Percentiles rank a stretch among this genome's conserved stretches.
phyloP scores from a whole-genome alignment of 2,113 vertebrate genomes.

The Andinoacara biseriatus region DNA sequence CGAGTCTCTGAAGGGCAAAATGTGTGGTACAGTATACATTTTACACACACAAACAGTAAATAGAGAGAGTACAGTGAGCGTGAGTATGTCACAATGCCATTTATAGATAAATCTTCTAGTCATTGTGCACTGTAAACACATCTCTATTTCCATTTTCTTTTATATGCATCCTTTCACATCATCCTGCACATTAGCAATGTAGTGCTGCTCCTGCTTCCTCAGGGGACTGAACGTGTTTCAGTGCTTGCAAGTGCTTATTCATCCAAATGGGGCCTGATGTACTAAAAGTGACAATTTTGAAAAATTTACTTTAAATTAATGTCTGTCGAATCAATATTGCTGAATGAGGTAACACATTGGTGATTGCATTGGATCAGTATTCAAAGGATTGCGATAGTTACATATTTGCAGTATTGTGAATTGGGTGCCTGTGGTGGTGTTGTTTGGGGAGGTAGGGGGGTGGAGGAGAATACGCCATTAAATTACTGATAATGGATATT shows the following conservation, averaged over 20 bases:
- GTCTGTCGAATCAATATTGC: neutral
- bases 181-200: neutral
- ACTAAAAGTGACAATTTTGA: conserved; percentile 7
- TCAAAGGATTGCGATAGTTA: neutral
- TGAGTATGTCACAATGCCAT: neutral
- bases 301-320: neutral
- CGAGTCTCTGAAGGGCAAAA: neutral
- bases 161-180: neutral
- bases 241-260: conserved; percentile 15
- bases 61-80: neutral
- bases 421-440: neutral
- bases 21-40: neutral
- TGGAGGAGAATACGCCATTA: neutral
- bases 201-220: neutral
- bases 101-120: neutral
- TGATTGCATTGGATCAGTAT: neutral
- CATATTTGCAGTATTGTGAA: neutral
- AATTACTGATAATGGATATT: neutral
- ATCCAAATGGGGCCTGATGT: conserved; percentile 13
- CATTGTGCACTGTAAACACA: neutral
- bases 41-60: neutral
- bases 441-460: neutral
- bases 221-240: neutral
- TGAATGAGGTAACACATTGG: neutral
- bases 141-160: conserved; percentile 1